Base-by-base conservation (phyloP, 1,140 invertebrate genomes). In the Bursaphelenchus mucronatus region DNA sequence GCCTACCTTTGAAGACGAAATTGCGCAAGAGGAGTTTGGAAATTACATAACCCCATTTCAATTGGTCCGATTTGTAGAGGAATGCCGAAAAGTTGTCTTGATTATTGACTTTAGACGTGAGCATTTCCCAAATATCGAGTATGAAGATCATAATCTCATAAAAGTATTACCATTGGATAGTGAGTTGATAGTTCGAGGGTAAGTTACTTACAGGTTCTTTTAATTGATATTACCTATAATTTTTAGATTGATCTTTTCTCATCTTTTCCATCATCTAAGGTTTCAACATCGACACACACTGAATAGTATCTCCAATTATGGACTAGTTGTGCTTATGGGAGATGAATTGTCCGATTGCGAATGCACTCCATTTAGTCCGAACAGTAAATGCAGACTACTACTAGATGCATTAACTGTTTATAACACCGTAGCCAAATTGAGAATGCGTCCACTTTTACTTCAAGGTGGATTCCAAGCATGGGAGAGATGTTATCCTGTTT, bases 241-340 rank as follows among this genome's bases (percentile, higher is more conserved):
- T 11, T 58, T 59, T 7, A 59, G 57, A 39, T 50, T 59, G 57
- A 44, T 41, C 21, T 59, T 59, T 7, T 11, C 41, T 15, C 57
- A 59, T 50, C 41, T 59, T 39, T 11, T 30, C 44, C 15, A 44
- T 39, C 45, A 59, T 50, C 17, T 17, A n/a, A 44, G 45, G 19
- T 7, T 44, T 19, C 41, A 13, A 11, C 10, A n/a, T 39, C 57
- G 57, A 17, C 13, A 13, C 11, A 41, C 13, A n/a, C 5, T 59
- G 11, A 46, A n/a, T 7, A 43, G 45, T 39, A 64, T 64, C 19
- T n/a, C 45, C 30, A 61, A 43, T 5, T 64, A 64, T 43, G 63
- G 61, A 17, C 41, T 64, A 10, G 57, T 64, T n/a, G 63, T 64
- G 10, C 61, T 64, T 3, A 63, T 64, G 63, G 63, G 50, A 40